Conservation (phyloP, 1,140 invertebrate genomes). For the Sycophaga agraensis region DNA sequence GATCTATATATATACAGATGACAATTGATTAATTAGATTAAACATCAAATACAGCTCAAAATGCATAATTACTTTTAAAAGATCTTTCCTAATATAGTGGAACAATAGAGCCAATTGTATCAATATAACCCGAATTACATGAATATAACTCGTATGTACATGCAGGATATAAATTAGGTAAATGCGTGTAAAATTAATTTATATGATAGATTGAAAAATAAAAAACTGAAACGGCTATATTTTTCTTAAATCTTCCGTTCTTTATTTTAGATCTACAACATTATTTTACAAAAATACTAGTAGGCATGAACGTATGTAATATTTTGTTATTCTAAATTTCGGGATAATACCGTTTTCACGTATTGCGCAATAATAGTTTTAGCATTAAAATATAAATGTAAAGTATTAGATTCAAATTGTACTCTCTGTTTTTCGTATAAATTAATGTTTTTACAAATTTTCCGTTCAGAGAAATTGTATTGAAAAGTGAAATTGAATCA, state of each 20-base stretch:
- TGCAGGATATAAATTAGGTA: no score
- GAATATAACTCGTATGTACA: no score
- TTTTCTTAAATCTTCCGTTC: constrained; percentile 6
- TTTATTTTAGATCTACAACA: constrained; percentile 23
- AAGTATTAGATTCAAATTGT: background rate
- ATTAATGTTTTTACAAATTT: background rate
- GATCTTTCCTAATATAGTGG: no score
- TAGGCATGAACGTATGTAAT: constrained; percentile 13
- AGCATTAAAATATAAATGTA: background rate
- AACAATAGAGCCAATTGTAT: no score
- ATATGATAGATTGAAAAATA: background rate
- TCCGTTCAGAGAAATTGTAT: no score
- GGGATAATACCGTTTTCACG: constrained; percentile 6
- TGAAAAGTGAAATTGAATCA: no score
- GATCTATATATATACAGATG: no score
- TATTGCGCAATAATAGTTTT: background rate
- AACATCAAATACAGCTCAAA: no score
- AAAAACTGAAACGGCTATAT: background rate
- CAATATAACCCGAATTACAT: no score
- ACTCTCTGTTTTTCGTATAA: background rate
- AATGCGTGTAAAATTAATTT: no score
- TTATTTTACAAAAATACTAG: constrained; percentile 29
- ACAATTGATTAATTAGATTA: no score
- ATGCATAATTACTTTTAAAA: no score
- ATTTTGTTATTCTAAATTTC: constrained; percentile 14